Conservation (phyloP, 2,797 vertebrate species). For the Semaprochilodus insignis region DNA sequence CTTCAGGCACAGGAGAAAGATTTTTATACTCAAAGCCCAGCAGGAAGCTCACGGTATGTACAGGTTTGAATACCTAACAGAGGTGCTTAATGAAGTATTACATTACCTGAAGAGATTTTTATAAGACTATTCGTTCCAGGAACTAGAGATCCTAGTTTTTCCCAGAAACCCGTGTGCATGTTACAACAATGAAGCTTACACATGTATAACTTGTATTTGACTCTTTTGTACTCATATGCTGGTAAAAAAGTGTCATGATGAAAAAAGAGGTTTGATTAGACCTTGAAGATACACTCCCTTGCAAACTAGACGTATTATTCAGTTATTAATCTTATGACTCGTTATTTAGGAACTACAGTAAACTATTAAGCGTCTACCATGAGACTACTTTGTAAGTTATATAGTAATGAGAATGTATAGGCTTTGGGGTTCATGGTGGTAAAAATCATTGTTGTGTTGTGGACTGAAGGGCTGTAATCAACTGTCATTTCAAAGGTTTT, state of each 20-base stretch:
- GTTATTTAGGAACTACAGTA: too few relatives aligned
- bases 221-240: neutral
- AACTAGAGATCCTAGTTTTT: neutral
- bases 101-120: neutral
- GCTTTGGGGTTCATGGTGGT: neutral
- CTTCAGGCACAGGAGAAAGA: neutral
- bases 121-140: neutral
- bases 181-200: neutral
- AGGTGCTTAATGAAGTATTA: too few relatives aligned
- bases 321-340: too few relatives aligned
- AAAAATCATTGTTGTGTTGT: neutral
- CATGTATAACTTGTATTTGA: neutral
- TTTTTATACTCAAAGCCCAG: slow-evolving; percentile 41
- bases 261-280: too few relatives aligned
- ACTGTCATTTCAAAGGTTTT: neutral
- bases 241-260: too few relatives aligned
- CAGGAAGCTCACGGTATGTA: neutral
- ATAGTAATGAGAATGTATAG: neutral
- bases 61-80: neutral
- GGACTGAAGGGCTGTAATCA: neutral
- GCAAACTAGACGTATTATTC: too few relatives aligned
- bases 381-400: too few relatives aligned
- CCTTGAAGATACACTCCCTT: too few relatives aligned
- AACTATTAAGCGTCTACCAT: too few relatives aligned
- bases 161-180: neutral